A percentile compares a stretch with the other conserved stretches of the same genome.
Evolutionary conservation across 2,113 vertebrate genomes (phyloP).

Genomic region (rat (Rattus norvegicus)): GRCr8 NC_086023.1:116747001-116747500

Average conservation of each 20-base stretch:
- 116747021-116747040: neutral
- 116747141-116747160: neutral
- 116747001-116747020: slow-evolving; percentile 19
- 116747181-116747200: neutral
- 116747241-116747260: neutral
- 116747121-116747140: neutral
- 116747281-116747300: neutral
- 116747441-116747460: neutral
- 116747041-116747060: neutral
- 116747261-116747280: neutral
- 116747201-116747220: neutral
- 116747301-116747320: neutral
- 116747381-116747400: neutral
- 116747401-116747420: neutral
- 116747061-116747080: neutral
- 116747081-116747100: neutral
- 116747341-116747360: neutral
- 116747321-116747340: neutral
- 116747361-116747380: neutral
- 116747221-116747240: neutral
- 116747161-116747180: neutral
- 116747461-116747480: neutral
- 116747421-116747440: neutral
- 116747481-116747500: neutral
- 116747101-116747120: neutral